Evolutionary conservation across 2,113 vertebrate species (phyloP).

Genomic region (Clupea harengus): DNA sequence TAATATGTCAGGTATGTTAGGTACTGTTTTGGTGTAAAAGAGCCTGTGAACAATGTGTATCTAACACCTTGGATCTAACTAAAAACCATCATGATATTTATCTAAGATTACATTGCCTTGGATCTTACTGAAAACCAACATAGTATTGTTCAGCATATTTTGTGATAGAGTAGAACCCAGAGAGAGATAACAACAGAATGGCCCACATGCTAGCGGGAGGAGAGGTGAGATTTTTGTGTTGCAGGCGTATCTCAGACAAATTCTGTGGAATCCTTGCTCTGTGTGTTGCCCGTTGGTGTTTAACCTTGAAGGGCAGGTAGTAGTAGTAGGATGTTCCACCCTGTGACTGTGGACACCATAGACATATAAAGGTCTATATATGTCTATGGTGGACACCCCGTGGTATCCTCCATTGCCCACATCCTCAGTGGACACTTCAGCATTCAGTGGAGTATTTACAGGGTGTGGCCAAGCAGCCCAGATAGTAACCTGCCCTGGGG

Average conservation of each 20-base stretch:
- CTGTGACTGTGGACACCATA: no score
- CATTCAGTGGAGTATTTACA: background rate
- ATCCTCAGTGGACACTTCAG: background rate
- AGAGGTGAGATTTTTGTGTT: background rate
- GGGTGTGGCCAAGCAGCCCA: background rate
- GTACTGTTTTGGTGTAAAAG: no score
- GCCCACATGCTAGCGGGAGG: background rate
- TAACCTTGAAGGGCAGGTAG: slow-evolving; percentile 3
- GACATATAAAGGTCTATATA: no score
- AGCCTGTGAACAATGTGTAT: no score
- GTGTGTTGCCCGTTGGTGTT: background rate
- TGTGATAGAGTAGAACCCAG: background rate
- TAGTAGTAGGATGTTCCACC: background rate
- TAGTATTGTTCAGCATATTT: background rate
- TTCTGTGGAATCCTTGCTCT: background rate
- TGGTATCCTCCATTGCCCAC: background rate
- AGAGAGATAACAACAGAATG: background rate
- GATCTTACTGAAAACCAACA: background rate
- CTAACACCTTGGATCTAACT: no score
- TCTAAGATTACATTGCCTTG: background rate
- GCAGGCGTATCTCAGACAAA: background rate
- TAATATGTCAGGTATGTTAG: background rate
- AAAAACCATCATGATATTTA: background rate
- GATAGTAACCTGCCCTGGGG: background rate
- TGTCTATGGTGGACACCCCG: no score